Evolutionary conservation across 1,140 invertebrate species (phyloP).

Genomic region (Mylabris phalerata): DNA sequence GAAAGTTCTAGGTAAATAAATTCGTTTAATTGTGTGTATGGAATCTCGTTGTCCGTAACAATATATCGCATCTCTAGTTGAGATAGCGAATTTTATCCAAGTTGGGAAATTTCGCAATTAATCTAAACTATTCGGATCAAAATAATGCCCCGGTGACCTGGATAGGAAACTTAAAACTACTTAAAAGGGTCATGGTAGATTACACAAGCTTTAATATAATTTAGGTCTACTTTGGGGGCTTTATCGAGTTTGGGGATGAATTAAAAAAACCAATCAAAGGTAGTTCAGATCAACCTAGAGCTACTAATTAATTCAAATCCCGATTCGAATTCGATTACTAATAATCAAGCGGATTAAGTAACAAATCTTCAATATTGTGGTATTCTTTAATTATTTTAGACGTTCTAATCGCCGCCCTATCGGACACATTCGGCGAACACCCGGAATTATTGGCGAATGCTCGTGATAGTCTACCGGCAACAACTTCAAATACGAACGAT

Average conservation of each 20-base stretch:
- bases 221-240: too few species aligned
- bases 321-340: too few species aligned
- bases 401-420: slow-evolving; percentile 61
- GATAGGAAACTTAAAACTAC: neutral
- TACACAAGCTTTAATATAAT: too few species aligned
- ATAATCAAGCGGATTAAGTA: too few species aligned
- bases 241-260: too few species aligned
- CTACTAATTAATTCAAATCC: too few species aligned
- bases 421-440: slow-evolving; percentile 61
- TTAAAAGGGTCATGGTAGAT: neutral
- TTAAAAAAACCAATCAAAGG: too few species aligned
- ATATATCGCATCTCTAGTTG: neutral
- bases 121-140: neutral
- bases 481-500: slow-evolving; percentile 3
- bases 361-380: neutral
- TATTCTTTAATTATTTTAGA: slow-evolving; percentile 45
- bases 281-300: too few species aligned
- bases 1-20: slow-evolving; percentile 59
- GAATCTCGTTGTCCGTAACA: neutral
- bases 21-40: neutral
- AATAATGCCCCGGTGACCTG: neutral
- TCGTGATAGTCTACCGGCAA: slow-evolving; percentile 31
- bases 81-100: too few species aligned
- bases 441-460: slow-evolving; percentile 53
- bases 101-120: neutral